Conservation (phyloP, 2,888 invertebrate species). For the Cosmopolites sordidus region DNA sequence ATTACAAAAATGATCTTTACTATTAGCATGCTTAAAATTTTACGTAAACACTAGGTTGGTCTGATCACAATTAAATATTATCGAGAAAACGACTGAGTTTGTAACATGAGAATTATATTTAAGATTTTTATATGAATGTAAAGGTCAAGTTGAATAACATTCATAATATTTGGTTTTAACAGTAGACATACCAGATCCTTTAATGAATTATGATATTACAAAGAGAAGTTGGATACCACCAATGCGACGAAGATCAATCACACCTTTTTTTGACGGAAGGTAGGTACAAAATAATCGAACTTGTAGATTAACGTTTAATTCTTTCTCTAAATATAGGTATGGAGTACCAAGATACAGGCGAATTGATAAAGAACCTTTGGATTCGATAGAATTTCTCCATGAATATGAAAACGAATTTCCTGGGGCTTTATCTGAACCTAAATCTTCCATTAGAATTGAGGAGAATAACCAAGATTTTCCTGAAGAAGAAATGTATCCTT, state of each 20-base stretch:
- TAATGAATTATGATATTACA: not conserved
- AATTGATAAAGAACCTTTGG: constrained; percentile 36
- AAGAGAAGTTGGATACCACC: constrained; percentile 43
- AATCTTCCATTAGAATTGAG: not conserved
- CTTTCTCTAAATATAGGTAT: constrained; percentile 7
- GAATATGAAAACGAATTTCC: constrained; percentile 29
- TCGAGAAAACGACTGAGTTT: too few relatives aligned
- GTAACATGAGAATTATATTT: too few relatives aligned
- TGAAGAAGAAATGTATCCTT: constrained; percentile 25
- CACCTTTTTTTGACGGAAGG: constrained; percentile 29
- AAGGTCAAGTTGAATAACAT: too few relatives aligned
- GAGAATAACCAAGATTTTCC: constrained; percentile 4
- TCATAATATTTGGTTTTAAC: not conserved
- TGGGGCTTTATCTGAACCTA: constrained; percentile 13
- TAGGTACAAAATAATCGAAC: too few relatives aligned
- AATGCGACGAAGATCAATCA: constrained; percentile 42
- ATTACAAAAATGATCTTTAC: too few relatives aligned
- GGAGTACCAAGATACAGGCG: constrained; percentile 22
- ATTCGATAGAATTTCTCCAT: constrained; percentile 38
- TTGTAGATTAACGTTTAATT: too few relatives aligned
- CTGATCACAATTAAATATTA: too few relatives aligned
- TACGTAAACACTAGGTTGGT: too few relatives aligned
- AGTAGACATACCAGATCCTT: constrained; percentile 43
- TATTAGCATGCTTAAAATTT: too few relatives aligned
- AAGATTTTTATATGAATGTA: too few relatives aligned